Evolutionary conservation across 2,797 vertebrate species (phyloP), one percentile per base, ranked within the genome.

Genomic region (Octomys mimax): DNA sequence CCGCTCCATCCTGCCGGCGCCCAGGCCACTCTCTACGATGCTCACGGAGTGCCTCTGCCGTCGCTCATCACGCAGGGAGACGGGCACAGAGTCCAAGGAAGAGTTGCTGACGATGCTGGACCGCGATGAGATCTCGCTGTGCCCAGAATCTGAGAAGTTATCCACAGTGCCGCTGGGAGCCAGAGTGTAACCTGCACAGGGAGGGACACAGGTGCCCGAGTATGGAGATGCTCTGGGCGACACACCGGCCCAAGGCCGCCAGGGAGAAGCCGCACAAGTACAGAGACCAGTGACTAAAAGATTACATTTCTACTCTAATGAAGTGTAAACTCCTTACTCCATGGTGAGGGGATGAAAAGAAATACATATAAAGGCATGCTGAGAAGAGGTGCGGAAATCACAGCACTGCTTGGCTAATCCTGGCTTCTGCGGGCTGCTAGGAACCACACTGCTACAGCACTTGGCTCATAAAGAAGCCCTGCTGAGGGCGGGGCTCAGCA

Each of bases 41-140:
- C 99, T 99, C 94, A 99, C 99, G 1, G 99, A 99, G 97, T 99
- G 99, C 89, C 99, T 99, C 89, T 99, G 99, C 66, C 99, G 98
- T 97, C 99, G 98, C 96, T 99, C 99, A 6, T 99, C 99, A 81
- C 99, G 99, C 75, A 99, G 98, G 2, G 98, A 96, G n/a, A 98
- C 98, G 42, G 99, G 98, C 97, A 99, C 97, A 75, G 99, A 99
- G 98, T 99, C 99, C 97, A 99, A 99, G 31, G 99, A 99, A 7
- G 99, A 99, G 98, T 99, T 99, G 98, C 99, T 99, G 98, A 99
- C 99, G 39, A 99, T 99, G 97, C 99, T 99, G 98, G 99, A 99
- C 96, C 99, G 99, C 21, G 99, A 99, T 52, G 99, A 99, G 97
- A 99, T 99, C 98, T 99, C 99, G 83, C 99, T 99, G 99, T 99